These are phyloP conservation scores for Hafferia zeledoni DNA, from an alignment of 2,797 vertebrate genomes.

Conservation along the genomic window DNA sequence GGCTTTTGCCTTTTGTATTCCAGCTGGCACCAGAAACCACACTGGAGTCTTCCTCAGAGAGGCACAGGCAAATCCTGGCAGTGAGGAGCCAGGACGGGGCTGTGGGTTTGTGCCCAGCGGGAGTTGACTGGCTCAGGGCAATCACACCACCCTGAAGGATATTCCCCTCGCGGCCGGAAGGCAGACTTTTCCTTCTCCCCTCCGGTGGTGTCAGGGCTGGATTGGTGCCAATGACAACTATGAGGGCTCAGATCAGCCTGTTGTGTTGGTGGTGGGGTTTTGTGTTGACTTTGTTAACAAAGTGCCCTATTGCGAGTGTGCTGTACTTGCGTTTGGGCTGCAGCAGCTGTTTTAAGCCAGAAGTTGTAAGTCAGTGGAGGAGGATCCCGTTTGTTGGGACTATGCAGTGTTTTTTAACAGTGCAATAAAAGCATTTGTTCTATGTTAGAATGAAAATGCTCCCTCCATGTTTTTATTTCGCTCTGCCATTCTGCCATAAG, in stretches of 20 bases:
- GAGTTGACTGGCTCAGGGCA: background rate
- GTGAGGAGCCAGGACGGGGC: background rate
- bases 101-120: background rate
- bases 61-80: background rate
- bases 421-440: conserved; percentile 82
- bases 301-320: background rate
- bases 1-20: background rate
- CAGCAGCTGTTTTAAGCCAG: conserved; percentile 9
- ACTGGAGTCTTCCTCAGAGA: background rate
- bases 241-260: background rate
- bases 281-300: background rate
- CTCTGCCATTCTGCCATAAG: background rate
- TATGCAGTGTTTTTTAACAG: conserved; percentile 74
- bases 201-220: background rate
- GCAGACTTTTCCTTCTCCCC: background rate
- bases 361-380: background rate
- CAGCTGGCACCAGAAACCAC: background rate
- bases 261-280: background rate
- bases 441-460: conserved; percentile 37
- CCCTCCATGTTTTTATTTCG: background rate
- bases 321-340: background rate
- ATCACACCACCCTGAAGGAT: background rate
- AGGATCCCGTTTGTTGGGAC: conserved; percentile 28
- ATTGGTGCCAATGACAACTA: background rate
- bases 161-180: rapidly evolving